Conservation (phyloP, 2,113 vertebrate species). For the Percopsis transmontana region DNA sequence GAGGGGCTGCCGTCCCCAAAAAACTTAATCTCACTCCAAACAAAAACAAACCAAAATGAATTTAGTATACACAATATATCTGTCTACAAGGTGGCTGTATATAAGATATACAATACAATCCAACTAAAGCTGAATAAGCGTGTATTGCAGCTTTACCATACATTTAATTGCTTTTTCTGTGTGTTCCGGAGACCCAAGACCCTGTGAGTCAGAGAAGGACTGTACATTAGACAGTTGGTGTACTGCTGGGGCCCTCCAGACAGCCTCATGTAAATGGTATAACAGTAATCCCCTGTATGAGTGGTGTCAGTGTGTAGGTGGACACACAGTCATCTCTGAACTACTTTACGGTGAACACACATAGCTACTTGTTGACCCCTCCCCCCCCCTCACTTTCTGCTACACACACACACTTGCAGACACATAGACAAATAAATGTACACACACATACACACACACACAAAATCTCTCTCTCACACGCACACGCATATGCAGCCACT, state of each 20-base stretch:
- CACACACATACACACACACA: constrained; percentile 15
- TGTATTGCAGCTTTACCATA: too few species aligned
- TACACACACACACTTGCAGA: constrained; percentile 20
- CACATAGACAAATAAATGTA: constrained; percentile 19
- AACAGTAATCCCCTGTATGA: constrained; percentile 58
- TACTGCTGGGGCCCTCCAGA: constrained; percentile 51
- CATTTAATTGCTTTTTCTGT: too few species aligned
- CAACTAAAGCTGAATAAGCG: too few species aligned
- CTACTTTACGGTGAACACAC: constrained; percentile 49
- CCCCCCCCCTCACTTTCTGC: background rate
- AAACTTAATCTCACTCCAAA: too few species aligned
- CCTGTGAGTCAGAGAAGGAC: constrained; percentile 39
- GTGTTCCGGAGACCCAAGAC: constrained; percentile 38
- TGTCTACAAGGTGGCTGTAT: too few species aligned
- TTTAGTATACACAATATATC: too few species aligned
- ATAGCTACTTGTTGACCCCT: constrained; percentile 53
- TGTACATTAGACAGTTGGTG: constrained; percentile 48
- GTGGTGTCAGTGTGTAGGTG: constrained; percentile 62
- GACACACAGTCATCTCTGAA: constrained; percentile 66
- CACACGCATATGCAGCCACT: constrained; percentile 23
- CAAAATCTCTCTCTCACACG: constrained; percentile 7
- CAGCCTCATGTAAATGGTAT: constrained; percentile 59
- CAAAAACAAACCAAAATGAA: too few species aligned
- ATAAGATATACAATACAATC: too few species aligned
- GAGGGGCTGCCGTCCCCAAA: too few species aligned